Evolutionary conservation across 2,113 vertebrate species (phyloP).

Genomic region (Pachypanchax playfairii): DNA sequence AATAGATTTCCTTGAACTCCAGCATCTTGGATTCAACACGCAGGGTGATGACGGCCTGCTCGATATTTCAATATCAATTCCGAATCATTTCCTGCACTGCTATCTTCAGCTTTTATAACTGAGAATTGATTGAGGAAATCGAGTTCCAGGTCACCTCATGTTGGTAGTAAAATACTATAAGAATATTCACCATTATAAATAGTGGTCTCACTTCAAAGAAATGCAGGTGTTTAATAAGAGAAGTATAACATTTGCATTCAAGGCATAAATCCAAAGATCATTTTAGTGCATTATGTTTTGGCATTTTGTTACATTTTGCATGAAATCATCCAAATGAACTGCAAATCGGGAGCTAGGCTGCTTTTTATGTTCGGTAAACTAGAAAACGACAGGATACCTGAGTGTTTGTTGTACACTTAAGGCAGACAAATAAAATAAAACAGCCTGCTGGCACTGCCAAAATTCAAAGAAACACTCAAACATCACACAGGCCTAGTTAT

Average conservation of each 20-base stretch:
- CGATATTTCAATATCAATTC: too few species aligned
- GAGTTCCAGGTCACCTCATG: too few species aligned
- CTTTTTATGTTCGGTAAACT: constrained; percentile 32
- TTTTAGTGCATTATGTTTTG: constrained; percentile 16
- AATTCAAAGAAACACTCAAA: constrained; percentile 17
- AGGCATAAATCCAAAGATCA: background rate
- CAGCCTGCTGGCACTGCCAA: constrained; percentile 4
- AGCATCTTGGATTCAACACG: too few species aligned
- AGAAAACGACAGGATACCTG: constrained; percentile 18
- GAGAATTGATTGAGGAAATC: too few species aligned
- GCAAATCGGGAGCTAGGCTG: constrained; percentile 19
- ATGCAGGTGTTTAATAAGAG: too few species aligned
- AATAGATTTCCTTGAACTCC: too few species aligned
- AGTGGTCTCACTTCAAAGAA: too few species aligned
- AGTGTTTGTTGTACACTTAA: constrained; percentile 25
- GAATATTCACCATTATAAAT: too few species aligned
- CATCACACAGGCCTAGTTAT: constrained; percentile 2
- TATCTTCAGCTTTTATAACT: too few species aligned
- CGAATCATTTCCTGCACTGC: too few species aligned
- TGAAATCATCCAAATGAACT: constrained; percentile 29
- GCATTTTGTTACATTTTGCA: constrained; percentile 1
- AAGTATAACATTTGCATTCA: background rate
- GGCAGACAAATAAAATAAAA: constrained; percentile 34
- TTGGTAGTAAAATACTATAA: too few species aligned
- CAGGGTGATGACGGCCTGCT: too few species aligned